These are phyloP conservation scores for Bubo bubo DNA, from an alignment of 2,113 vertebrate genomes.

Conservation along the genomic window DNA sequence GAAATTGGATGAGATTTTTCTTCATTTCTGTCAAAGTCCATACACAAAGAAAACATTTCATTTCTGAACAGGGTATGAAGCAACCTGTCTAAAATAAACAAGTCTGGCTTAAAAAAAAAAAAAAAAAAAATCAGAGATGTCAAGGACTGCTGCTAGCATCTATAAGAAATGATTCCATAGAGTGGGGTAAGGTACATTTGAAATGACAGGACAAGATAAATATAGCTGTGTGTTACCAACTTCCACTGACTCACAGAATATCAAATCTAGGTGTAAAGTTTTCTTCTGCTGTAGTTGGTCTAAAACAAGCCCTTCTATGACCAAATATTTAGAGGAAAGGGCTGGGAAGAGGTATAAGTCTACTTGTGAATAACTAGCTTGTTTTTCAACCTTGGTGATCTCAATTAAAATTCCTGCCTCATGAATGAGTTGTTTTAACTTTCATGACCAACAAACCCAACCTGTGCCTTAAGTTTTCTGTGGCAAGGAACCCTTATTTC, in stretches of 20 bases:
- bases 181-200: constrained; percentile 18
- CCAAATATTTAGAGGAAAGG: constrained; percentile 31
- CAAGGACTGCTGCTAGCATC: constrained; percentile 15
- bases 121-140: not conserved
- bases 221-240: constrained; percentile 20
- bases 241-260: constrained; percentile 33
- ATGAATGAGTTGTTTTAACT: constrained; percentile 55
- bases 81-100: constrained; percentile 61
- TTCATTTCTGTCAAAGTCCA: constrained; percentile 63
- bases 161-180: constrained; percentile 30
- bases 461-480: not conserved
- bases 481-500: not conserved
- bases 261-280: constrained; percentile 18
- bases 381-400: constrained; percentile 24
- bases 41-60: constrained; percentile 40
- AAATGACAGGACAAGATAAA: constrained; percentile 66
- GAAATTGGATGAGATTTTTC: constrained; percentile 64
- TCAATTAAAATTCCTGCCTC: constrained; percentile 45
- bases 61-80: constrained; percentile 40
- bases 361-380: constrained; percentile 43
- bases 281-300: constrained; percentile 14
- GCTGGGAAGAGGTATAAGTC: not conserved
- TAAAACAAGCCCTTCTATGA: constrained; percentile 22
- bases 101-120: not conserved
- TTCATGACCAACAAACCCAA: not conserved